Base-by-base conservation (phyloP, 1,140 invertebrate genomes). In the Trissolcus basalis region DNA sequence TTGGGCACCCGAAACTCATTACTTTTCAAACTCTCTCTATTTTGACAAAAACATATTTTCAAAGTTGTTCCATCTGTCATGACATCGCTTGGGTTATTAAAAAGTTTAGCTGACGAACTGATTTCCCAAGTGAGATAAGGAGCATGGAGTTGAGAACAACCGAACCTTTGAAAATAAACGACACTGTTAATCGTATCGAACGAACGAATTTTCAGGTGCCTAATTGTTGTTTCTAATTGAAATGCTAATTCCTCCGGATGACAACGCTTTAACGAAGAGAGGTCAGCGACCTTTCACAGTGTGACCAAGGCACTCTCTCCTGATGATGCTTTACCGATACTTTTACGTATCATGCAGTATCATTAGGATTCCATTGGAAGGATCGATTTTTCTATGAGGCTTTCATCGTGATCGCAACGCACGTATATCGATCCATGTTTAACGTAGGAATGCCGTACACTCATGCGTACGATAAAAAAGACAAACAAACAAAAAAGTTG, bases 311-410 rank as follows among this genome's bases (percentile, higher is more conserved):
- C 19, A 27, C 12, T 48, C 67, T 32, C 16, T 71, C 50, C 45
- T 33, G 54, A 44, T 50, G 70, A 67, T 67, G 55, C 55, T 44
- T 73, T 60, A 60, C 65, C 59, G 70, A 67, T 67, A 60, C 55
- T 44, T 73, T 60, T 67, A 73, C 59, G 70, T 59, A 68, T 74
- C 63, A 56, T 56, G 71, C 63, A 74, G 63, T 68, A 74, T 74
- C 63, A 72, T 72, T 72, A 68, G 71, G 58, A 74, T 74, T 74
- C 71, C 71, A 67, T 74, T 45, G 71, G 51, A 68, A 74, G 71
- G 47, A 63, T 67, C 63, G 71, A 74, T 74, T 74, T 74, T 74
- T 74, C 70, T 67, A 61, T 51, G 58, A 48, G 44, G 10, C 63
- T 74, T 74, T 67, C 70, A 74, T 67, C 63, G 61, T 45, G 70